phyloP scores from a whole-genome alignment of 2,888 invertebrate genomes.

The Melipona bicolor region DNA sequence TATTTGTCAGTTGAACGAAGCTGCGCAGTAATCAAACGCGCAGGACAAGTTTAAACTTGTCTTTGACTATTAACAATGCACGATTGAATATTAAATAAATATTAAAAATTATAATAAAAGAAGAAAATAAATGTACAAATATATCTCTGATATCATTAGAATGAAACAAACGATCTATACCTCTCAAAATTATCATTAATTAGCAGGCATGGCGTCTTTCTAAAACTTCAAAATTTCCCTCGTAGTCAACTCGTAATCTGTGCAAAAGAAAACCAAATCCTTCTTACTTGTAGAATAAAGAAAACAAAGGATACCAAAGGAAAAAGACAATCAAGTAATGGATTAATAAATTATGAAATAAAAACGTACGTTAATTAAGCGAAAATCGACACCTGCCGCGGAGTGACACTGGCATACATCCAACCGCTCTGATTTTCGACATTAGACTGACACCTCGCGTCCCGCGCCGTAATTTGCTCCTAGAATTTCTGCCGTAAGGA shows the following conservation, averaged over 20 bases:
- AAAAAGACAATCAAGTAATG: background rate
- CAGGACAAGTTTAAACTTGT: too few relatives aligned
- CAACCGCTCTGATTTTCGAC: background rate
- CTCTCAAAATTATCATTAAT: background rate
- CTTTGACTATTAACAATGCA: too few relatives aligned
- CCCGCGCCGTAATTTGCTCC: fast-evolving
- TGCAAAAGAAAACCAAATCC: background rate
- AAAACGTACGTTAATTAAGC: background rate
- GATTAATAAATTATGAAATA: background rate
- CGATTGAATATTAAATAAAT: background rate
- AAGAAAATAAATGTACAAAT: background rate
- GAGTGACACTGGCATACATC: background rate
- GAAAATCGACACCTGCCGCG: background rate
- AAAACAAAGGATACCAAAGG: background rate
- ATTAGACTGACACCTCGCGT: background rate
- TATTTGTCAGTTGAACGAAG: too few relatives aligned
- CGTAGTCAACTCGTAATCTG: background rate
- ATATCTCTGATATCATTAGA: background rate
- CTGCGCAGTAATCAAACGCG: too few relatives aligned
- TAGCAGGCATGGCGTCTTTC: background rate
- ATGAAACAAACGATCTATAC: background rate
- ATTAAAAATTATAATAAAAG: background rate
- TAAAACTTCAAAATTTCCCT: background rate
- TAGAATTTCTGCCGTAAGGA: background rate
- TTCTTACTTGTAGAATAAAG: background rate